A percentile compares a stretch with the other conserved stretches of the same genome.
Evolutionary conservation across 2,888 invertebrate genomes (phyloP).

Genomic region (Zeuzera pyrina): DNA sequence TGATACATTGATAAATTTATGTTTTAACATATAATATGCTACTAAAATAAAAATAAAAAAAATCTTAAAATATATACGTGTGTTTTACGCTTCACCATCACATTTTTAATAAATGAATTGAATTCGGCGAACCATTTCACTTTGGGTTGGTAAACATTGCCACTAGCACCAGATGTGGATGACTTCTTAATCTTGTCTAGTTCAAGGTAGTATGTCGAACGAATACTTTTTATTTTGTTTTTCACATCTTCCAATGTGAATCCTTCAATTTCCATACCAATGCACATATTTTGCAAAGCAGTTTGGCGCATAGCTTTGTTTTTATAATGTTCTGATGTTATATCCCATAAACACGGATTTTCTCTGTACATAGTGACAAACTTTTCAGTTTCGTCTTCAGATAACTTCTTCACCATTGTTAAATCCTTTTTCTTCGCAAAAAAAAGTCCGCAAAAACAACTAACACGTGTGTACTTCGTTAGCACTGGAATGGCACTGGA

Average conservation of each 20-base stretch:
- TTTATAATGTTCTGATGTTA: conserved; percentile 18
- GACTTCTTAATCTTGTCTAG: conserved; percentile 18
- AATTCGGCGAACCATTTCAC: conserved; percentile 16
- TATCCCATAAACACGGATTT: conserved; percentile 16
- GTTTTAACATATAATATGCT: too few relatives aligned
- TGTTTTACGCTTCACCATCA: conserved; percentile 11
- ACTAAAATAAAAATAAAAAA: too few relatives aligned
- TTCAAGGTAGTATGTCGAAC: conserved; percentile 18
- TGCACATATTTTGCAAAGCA: too few relatives aligned
- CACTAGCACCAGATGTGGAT: conserved; percentile 15
- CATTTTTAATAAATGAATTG: conserved; percentile 14
- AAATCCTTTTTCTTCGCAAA: conserved; percentile 10
- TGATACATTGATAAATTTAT: too few relatives aligned
- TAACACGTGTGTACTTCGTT: too few relatives aligned
- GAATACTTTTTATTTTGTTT: conserved; percentile 17
- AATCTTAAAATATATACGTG: conserved; percentile 7
- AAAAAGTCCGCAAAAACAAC: too few relatives aligned
- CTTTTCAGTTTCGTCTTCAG: conserved; percentile 6
- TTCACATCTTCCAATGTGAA: conserved; percentile 14
- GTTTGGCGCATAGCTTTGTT: too few relatives aligned
- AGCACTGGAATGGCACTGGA: too few relatives aligned
- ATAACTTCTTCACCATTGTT: conserved; percentile 4
- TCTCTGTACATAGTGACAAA: too few relatives aligned
- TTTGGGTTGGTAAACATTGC: conserved; percentile 15
- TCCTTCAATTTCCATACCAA: conserved; percentile 16